These are phyloP conservation scores for Bembecia ichneumoniformis DNA, from an alignment of 2,888 invertebrate genomes.

Conservation along the genomic window DNA sequence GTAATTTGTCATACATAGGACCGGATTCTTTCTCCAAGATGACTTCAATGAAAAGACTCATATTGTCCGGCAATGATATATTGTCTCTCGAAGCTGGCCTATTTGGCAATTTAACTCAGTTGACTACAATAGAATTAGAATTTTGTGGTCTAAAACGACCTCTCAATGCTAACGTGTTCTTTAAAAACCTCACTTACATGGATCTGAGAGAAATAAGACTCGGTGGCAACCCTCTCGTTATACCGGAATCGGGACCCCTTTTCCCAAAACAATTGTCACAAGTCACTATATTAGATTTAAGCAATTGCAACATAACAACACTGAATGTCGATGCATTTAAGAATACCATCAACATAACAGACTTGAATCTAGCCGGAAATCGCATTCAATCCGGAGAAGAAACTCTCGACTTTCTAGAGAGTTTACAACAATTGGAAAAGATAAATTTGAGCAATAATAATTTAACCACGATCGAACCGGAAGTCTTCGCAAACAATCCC, in stretches of 20 bases:
- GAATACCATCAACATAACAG: constrained; percentile 74
- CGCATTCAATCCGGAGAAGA: constrained; percentile 58
- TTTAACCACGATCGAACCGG: constrained; percentile 71
- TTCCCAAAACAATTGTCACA: constrained; percentile 77
- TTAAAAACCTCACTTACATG: constrained; percentile 75
- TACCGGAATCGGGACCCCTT: constrained; percentile 71
- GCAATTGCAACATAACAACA: constrained; percentile 75
- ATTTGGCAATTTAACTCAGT: constrained; percentile 76
- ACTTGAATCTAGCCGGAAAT: constrained; percentile 74
- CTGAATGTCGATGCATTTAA: constrained; percentile 75
- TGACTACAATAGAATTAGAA: constrained; percentile 78
- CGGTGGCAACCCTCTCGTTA: constrained; percentile 77
- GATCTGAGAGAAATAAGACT: constrained; percentile 78
- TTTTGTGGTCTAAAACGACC: constrained; percentile 77
- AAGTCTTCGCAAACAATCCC: constrained; percentile 69
- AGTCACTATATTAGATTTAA: constrained; percentile 75
- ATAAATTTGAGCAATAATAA: constrained; percentile 77
- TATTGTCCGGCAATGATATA: constrained; percentile 79
- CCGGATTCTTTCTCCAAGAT: constrained; percentile 78
- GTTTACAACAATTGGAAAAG: constrained; percentile 69
- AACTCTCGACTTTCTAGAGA: constrained; percentile 70
- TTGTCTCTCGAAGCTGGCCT: constrained; percentile 77
- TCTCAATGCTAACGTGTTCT: constrained; percentile 76
- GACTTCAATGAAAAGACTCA: constrained; percentile 76
- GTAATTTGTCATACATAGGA: constrained; percentile 76